A percentile compares a stretch with the other conserved stretches of the same genome.
phyloP scores from a whole-genome alignment of 2,888 invertebrate genomes.

The Nemurella pictetii region DNA sequence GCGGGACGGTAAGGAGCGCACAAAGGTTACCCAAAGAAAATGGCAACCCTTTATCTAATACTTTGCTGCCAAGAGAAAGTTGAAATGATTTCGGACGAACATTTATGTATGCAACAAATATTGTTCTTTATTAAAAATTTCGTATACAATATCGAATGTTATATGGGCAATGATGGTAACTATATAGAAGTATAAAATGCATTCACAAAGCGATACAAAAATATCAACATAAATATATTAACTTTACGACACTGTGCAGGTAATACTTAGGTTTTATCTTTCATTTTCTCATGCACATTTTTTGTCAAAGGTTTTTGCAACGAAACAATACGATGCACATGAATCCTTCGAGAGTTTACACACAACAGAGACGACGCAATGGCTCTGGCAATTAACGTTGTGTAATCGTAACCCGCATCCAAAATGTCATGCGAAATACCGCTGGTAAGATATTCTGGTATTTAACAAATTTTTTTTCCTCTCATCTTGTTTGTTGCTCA shows the following conservation, averaged over 20 bases:
- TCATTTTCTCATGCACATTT: conserved; percentile 6
- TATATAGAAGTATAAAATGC: background rate
- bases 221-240: conserved; percentile 9
- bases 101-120: conserved; percentile 25
- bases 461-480: background rate
- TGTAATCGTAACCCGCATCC: background rate
- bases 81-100: too few species aligned
- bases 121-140: conserved; percentile 23
- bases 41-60: too few species aligned
- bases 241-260: background rate
- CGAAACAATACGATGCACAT: background rate
- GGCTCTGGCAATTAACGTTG: background rate
- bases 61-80: too few species aligned
- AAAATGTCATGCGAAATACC: background rate
- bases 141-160: conserved; percentile 14
- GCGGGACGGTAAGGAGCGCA: too few species aligned
- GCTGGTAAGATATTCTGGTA: background rate
- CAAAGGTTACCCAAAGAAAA: too few species aligned
- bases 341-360: background rate
- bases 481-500: background rate
- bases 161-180: too few species aligned
- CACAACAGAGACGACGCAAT: background rate
- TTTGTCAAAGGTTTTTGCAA: background rate
- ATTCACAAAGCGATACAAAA: background rate
- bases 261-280: background rate